phyloP scores from a whole-genome alignment of 1,140 invertebrate species.

The Drosophila willistoni region DNA sequence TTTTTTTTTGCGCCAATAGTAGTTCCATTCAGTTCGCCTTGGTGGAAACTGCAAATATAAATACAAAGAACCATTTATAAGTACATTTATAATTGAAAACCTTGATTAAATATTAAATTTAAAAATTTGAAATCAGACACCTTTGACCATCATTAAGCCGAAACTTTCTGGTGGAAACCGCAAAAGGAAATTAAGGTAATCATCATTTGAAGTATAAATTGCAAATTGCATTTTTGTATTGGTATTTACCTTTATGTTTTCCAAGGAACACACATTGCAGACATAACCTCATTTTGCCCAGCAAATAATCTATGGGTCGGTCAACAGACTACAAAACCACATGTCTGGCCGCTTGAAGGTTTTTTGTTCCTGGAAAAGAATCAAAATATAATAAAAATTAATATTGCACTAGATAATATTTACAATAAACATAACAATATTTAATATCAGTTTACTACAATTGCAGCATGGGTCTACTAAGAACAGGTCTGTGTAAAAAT shows the following conservation, averaged over 20 bases:
- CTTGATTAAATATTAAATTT: neutral
- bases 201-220: constrained; percentile 60
- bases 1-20: neutral
- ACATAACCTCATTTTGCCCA: constrained; percentile 47
- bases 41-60: constrained; percentile 22
- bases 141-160: constrained; percentile 84
- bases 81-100: neutral
- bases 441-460: constrained; percentile 53
- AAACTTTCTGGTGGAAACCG: constrained; percentile 87
- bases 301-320: too few relatives aligned
- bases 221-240: neutral
- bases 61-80: neutral
- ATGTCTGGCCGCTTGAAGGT: neutral
- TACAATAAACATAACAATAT: neutral
- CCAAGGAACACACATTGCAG: neutral
- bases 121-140: constrained; percentile 84
- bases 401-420: neutral
- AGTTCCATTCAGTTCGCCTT: too few relatives aligned
- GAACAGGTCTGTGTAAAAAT: constrained; percentile 72
- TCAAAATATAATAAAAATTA: neutral
- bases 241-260: neutral
- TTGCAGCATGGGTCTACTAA: constrained; percentile 58
- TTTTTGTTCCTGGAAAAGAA: constrained; percentile 6
- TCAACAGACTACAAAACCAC: neutral
- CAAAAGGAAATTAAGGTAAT: constrained; percentile 85